Evolutionary conservation across 2,888 invertebrate genomes (phyloP).

Genomic region (Merodon equestris): DNA sequence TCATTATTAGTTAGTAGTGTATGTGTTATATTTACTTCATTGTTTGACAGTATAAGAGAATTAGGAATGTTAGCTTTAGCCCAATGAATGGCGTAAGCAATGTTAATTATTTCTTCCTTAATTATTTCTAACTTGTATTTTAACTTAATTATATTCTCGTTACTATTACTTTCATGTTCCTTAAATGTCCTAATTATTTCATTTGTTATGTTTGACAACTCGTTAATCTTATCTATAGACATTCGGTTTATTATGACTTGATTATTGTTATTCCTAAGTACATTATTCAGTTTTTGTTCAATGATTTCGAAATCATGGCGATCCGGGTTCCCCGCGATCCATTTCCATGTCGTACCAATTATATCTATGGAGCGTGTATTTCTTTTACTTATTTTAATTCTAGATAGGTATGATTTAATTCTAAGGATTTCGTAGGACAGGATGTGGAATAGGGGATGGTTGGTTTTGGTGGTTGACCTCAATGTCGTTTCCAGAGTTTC

Average conservation of each 20-base stretch:
- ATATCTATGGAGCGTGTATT: slow-evolving; percentile 9
- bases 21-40: no score
- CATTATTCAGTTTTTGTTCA: background rate
- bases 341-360: slow-evolving; percentile 35
- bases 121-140: no score
- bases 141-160: background rate
- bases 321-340: slow-evolving; percentile 6
- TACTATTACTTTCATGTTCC: background rate
- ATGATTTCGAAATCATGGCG: background rate
- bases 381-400: background rate
- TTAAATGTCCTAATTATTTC: background rate
- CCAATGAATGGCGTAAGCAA: no score
- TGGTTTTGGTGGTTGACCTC: background rate
- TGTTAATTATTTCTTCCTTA: background rate
- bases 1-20: no score
- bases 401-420: background rate
- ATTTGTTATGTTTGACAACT: background rate
- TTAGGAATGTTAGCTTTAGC: no score
- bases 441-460: background rate
- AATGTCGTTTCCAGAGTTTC: background rate
- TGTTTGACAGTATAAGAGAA: no score
- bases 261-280: background rate
- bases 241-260: slow-evolving; percentile 1
- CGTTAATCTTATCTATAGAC: slow-evolving; percentile 4
- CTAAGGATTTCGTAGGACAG: background rate